Conservation (phyloP, 2,113 vertebrate species). For the Pitta sordida region DNA sequence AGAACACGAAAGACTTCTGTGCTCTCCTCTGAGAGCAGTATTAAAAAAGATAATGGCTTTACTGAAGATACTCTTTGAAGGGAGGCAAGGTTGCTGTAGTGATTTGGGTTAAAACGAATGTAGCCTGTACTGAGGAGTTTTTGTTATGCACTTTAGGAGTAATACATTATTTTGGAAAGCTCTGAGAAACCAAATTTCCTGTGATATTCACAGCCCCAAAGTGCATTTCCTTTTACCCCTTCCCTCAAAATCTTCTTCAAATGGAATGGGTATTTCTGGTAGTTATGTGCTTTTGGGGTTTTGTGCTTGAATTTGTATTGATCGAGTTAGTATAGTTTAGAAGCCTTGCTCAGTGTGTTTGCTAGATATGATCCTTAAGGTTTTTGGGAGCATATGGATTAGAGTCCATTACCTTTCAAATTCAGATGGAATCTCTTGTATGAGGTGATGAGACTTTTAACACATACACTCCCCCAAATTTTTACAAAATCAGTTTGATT, state of each 20-base stretch:
- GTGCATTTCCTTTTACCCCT: background rate
- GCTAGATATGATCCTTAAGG: background rate
- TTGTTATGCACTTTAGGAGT: fast-evolving
- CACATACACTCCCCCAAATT: fast-evolving
- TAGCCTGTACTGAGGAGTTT: background rate
- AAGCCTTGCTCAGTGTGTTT: background rate
- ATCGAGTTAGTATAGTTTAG: background rate
- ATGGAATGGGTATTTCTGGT: background rate
- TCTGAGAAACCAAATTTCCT: background rate
- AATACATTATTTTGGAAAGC: background rate
- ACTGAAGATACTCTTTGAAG: background rate
- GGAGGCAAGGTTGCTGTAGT: background rate
- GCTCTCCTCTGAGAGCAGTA: background rate
- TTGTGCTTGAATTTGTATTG: background rate
- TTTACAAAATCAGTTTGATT: background rate
- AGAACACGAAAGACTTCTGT: background rate
- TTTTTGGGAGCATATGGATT: background rate
- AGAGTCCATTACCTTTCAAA: background rate
- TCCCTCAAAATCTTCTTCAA: background rate
- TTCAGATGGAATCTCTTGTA: background rate
- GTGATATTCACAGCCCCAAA: background rate
- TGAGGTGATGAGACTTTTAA: background rate
- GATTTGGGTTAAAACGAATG: background rate
- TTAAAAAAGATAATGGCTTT: background rate
- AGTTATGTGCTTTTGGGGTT: background rate